Base-by-base conservation (phyloP, 2,797 vertebrate genomes). In the Octomys mimax region DNA sequence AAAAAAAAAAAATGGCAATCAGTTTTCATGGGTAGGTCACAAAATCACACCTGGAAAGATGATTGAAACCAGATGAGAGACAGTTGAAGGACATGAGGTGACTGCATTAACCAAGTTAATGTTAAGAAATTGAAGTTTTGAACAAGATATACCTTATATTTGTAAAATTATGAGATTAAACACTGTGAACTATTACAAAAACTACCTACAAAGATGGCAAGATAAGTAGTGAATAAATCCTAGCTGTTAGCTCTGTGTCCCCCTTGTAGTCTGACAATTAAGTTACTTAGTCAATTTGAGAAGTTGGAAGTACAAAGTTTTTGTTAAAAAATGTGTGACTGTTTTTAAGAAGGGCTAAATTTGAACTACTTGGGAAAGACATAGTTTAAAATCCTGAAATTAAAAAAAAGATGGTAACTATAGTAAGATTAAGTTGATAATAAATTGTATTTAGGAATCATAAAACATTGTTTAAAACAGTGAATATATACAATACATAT, bases 381-480 rank as follows among this genome's bases (percentile, higher is more conserved):
- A 62, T 18, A 62, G 14, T 80, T 64, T 84, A 95, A 93, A 92
- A 61, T 52, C 19, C 28, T 90, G 59, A 86, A 61, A 52, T 16
- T 16, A 9, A 68, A 87, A 89, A 73, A 70, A 21, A 54, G 42
- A n/a, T 68, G 33, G 13, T 68, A 68, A 19, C 66, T n/a, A 68
- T 18, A 24, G 61, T 81, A 89, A 93, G 36, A 87, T 59, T 81
- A 88, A 75, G 11, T 62, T 68, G 28, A 66, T 39, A 83, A 64
- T 89, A 8, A 86, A 83, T 95, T 94, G 64, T 92, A 78, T 78
- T 33, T 86, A 64, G 18, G 46, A 57, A 24, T 84, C 64, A 61
- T 57, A 57, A 92, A 87, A 82, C 9, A 61, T 66, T 46, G 28
- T 90, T 77, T 68, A 92, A 85, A 64, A 71, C 71, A 52, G 24